A percentile compares a stretch with the other conserved stretches of the same genome.
These are phyloP conservation scores for Ormyrus pomaceus DNA, from an alignment of 2,888 invertebrate genomes.

Conservation along the genomic window DNA sequence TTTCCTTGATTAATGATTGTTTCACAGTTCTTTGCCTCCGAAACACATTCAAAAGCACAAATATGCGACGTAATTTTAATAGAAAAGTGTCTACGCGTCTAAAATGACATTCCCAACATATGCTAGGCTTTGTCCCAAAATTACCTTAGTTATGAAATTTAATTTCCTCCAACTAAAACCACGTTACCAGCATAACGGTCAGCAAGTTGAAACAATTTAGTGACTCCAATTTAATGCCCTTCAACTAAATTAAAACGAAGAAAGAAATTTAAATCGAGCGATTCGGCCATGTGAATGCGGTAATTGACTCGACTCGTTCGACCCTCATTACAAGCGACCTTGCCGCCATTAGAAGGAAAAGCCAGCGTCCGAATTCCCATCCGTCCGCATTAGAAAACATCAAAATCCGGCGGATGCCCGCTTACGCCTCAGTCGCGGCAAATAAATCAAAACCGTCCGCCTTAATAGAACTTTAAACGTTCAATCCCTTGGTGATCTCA, in stretches of 20 bases:
- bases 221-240: conserved; percentile 20
- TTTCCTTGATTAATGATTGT: too few relatives aligned
- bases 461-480: conserved; percentile 46
- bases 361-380: conserved; percentile 3
- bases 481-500: conserved; percentile 2
- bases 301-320: conserved; percentile 25
- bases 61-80: too few relatives aligned
- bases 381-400: conserved; percentile 40
- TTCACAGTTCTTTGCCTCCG: too few relatives aligned
- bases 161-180: too few relatives aligned
- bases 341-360: conserved; percentile 25
- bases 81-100: too few relatives aligned
- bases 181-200: too few relatives aligned
- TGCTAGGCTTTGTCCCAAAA: too few relatives aligned
- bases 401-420: conserved; percentile 37
- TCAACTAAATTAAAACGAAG: conserved; percentile 23
- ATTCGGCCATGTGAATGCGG: conserved; percentile 5
- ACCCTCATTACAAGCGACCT: conserved; percentile 6
- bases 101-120: too few relatives aligned
- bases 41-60: too few relatives aligned
- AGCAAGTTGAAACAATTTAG: background rate
- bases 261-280: conserved; percentile 24
- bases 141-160: too few relatives aligned
- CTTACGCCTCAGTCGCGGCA: background rate
- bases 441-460: conserved; percentile 41